Base-by-base conservation (phyloP, 2,888 invertebrate species). In the Chalcis sispes region DNA sequence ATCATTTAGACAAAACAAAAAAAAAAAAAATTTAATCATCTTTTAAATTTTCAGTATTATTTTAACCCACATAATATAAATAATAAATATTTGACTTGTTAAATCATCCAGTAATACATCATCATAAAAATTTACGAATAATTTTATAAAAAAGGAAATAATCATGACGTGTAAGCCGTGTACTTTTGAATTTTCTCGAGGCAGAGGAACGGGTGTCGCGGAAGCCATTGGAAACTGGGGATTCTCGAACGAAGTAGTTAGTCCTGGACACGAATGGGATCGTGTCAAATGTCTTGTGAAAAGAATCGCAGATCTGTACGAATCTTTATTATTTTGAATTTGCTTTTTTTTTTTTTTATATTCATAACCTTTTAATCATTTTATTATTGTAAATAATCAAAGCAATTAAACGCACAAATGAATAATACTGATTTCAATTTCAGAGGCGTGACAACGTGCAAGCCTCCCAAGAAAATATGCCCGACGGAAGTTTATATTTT, bases 211-310 rank as follows among this genome's bases (percentile, higher is more conserved):
- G 0, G 85, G 86, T 13, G 85, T 84, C 3, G 84, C 85, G 1
- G 86, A 88, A 72, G 85, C 86, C 1, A 67, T 87, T 42, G 85
- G 86, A 27, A 87, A 85, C 79, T 88, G 87, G 88, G 87, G 87
- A 2, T 88, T 88, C 71, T 86, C 86, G 2, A 81, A 80, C 66
- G 77, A 77, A 69, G 72, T 84, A 0, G 80, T 81, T 2, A 85
- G 72, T 64, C 56, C 80, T 1, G 87, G 87, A 0, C 82, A 85
- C 62, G 87, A 87, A 76, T 77, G 87, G 2, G 76, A 73, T 36
- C 83, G 85, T 29, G 77, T 87, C 46, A 81, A 83, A 79, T 85
- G 84, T 76, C 79, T 88, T n/a, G 77, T 85, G 52, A 77, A 82
- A 0, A 79, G 85, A 79, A 87, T 88, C 82, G 83, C 86, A 46